Evolutionary conservation across 2,888 invertebrate genomes (phyloP).

Genomic region (Onthophagus sagittarius): DNA sequence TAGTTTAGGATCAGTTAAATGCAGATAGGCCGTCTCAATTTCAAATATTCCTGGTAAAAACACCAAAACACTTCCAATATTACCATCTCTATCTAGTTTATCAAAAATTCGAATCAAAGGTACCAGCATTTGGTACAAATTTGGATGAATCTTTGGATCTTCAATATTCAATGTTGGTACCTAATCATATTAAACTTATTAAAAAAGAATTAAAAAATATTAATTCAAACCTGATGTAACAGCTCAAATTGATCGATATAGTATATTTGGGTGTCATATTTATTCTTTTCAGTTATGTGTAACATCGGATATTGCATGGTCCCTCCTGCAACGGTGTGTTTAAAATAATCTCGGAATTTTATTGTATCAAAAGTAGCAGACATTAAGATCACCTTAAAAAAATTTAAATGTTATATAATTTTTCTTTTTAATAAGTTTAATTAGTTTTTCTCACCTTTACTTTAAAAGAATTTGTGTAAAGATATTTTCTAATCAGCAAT

Average conservation of each 20-base stretch:
- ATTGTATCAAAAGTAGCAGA: constrained; percentile 85
- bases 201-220: constrained; percentile 19
- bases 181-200: constrained; percentile 33
- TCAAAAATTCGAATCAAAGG: constrained; percentile 62
- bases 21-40: constrained; percentile 67
- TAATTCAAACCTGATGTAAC: constrained; percentile 39
- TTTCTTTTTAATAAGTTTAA: not conserved
- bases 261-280: constrained; percentile 58
- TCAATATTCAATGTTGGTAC: constrained; percentile 57
- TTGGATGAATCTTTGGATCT: constrained; percentile 52
- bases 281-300: constrained; percentile 52
- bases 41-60: constrained; percentile 88
- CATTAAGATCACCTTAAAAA: constrained; percentile 73
- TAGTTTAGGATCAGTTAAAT: constrained; percentile 34
- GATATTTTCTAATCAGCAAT: constrained; percentile 73
- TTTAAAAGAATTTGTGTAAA: constrained; percentile 61
- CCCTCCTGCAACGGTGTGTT: constrained; percentile 42
- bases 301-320: constrained; percentile 55
- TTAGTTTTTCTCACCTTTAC: constrained; percentile 54
- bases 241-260: constrained; percentile 55
- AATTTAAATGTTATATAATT: constrained; percentile 24
- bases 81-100: constrained; percentile 52
- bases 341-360: constrained; percentile 66
- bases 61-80: constrained; percentile 68
- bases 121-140: constrained; percentile 45